A percentile compares a stretch with the other conserved stretches of the same genome.
These are phyloP conservation scores for Lipotes vexillifer DNA, from an alignment of 2,113 vertebrate genomes.

Conservation along the genomic window DNA sequence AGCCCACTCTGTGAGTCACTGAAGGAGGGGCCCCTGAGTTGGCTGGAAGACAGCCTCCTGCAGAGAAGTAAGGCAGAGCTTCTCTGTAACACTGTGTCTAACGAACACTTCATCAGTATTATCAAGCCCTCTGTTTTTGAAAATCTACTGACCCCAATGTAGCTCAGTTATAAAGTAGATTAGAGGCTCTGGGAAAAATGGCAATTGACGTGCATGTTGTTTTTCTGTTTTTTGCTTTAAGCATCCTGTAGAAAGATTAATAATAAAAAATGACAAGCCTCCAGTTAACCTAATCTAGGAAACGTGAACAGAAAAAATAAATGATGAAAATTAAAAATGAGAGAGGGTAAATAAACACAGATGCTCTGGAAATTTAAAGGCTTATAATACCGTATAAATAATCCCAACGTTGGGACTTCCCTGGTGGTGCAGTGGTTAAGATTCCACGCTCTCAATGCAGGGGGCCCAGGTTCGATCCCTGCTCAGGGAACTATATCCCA, in stretches of 20 bases:
- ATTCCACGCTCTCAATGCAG: too few species aligned
- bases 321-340: neutral
- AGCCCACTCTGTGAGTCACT: too few species aligned
- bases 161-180: neutral
- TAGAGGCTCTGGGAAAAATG: neutral
- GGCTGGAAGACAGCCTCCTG: neutral
- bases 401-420: too few species aligned
- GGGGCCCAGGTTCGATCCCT: too few species aligned
- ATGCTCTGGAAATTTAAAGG: neutral
- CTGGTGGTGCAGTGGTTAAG: too few species aligned
- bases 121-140: neutral
- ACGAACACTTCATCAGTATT: neutral
- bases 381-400: too few species aligned
- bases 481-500: too few species aligned
- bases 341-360: neutral
- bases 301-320: neutral
- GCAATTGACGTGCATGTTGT: neutral
- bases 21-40: fast-evolving
- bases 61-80: neutral
- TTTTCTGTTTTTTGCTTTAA: too few species aligned
- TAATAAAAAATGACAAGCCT: neutral
- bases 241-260: neutral
- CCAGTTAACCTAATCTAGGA: neutral
- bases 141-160: neutral
- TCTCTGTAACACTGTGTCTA: too few species aligned